Conservation (phyloP, 2,113 vertebrate species). For the Benitochromis conjunctus region DNA sequence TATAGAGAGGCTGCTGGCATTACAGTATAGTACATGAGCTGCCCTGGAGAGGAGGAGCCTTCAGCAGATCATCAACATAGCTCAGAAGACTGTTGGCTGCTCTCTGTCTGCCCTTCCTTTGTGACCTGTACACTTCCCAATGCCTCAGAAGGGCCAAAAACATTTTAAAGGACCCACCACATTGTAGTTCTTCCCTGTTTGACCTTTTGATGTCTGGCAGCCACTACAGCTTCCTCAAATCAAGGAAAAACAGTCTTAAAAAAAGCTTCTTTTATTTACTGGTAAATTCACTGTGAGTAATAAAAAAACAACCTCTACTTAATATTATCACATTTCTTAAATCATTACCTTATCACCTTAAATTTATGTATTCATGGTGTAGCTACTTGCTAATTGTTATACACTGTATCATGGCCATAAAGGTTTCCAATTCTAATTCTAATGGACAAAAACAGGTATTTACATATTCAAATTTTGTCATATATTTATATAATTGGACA, state of each 20-base stretch:
- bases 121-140: neutral
- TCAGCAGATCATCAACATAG: neutral
- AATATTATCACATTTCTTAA: neutral
- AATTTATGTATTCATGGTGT: neutral
- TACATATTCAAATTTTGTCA: neutral
- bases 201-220: neutral
- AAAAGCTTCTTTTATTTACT: neutral
- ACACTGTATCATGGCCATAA: neutral
- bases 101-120: neutral
- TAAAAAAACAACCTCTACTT: too few species aligned
- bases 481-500: neutral
- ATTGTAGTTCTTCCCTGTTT: neutral
- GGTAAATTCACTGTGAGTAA: neutral
- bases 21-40: neutral
- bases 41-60: neutral
- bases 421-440: neutral
- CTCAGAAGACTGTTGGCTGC: neutral
- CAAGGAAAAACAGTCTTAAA: neutral
- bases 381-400: neutral
- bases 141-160: neutral
- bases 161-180: neutral
- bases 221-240: neutral
- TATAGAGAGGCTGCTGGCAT: neutral
- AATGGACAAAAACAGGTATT: neutral
- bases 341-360: neutral